phyloP scores from a whole-genome alignment of 2,113 vertebrate genomes.

The Cariama cristata region DNA sequence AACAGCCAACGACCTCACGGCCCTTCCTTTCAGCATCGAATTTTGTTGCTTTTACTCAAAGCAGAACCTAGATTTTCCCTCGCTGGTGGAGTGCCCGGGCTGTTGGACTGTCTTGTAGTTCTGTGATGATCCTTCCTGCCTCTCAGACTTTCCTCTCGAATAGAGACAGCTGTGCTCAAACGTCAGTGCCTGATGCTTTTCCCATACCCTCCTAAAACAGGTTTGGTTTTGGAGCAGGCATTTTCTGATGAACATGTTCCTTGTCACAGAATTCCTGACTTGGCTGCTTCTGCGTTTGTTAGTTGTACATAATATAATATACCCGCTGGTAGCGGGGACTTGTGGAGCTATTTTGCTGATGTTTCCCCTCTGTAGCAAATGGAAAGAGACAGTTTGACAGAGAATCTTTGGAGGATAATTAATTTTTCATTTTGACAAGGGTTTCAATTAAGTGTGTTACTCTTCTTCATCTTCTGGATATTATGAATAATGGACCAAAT shows the following conservation, averaged over 20 bases:
- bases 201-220: not conserved
- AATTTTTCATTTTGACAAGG: slow-evolving; percentile 60
- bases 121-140: not conserved
- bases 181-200: not conserved
- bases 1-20: not conserved
- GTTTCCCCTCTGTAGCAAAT: slow-evolving; percentile 28
- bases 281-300: not conserved
- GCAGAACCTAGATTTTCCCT: not conserved
- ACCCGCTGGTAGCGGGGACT: not conserved
- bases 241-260: not conserved
- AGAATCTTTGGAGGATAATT: slow-evolving; percentile 59
- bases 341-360: slow-evolving; percentile 26
- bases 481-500: slow-evolving; percentile 32
- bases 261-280: not conserved
- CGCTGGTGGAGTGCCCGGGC: not conserved
- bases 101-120: not conserved
- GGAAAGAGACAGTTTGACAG: slow-evolving; percentile 65
- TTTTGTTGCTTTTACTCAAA: slow-evolving; percentile 10
- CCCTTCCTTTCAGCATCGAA: not conserved
- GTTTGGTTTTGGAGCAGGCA: not conserved
- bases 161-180: not conserved
- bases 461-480: slow-evolving; percentile 30
- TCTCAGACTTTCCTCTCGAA: not conserved
- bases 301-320: slow-evolving; percentile 20
- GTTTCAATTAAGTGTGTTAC: slow-evolving; percentile 60